These are phyloP conservation scores for Euschistus heros DNA, from an alignment of 1,140 invertebrate genomes.

Conservation along the genomic window DNA sequence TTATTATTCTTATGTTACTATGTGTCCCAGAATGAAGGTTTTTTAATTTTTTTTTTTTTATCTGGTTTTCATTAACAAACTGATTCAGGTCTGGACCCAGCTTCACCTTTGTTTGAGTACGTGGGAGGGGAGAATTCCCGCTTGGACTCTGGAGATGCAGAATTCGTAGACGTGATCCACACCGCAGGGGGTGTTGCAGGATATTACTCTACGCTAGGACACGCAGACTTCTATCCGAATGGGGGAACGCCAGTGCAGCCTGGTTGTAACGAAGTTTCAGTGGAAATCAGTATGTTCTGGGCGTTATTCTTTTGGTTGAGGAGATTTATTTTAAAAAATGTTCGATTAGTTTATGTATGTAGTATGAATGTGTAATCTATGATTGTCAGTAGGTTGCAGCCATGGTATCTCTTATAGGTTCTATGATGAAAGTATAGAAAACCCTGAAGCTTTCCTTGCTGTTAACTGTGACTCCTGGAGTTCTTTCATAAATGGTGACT, in stretches of 20 bases:
- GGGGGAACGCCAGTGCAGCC: slow-evolving; percentile 46
- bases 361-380: no score
- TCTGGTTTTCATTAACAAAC: no score
- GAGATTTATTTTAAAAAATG: no score
- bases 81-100: slow-evolving; percentile 31
- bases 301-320: no score
- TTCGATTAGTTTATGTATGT: no score
- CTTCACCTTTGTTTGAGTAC: slow-evolving; percentile 36
- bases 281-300: background rate
- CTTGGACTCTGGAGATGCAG: slow-evolving; percentile 36
- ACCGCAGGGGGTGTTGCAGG: slow-evolving; percentile 46
- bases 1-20: no score
- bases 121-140: slow-evolving; percentile 33
- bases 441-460: slow-evolving; percentile 34
- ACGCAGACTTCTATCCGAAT: slow-evolving; percentile 53
- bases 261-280: slow-evolving; percentile 40
- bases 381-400: slow-evolving; percentile 50
- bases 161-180: slow-evolving; percentile 49
- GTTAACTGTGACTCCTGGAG: slow-evolving; percentile 30
- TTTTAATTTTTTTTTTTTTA: no score
- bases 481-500: slow-evolving; percentile 15
- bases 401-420: slow-evolving; percentile 55
- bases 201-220: slow-evolving; percentile 40
- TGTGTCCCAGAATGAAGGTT: no score
- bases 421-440: slow-evolving; percentile 53